Evolutionary conservation across 2,888 invertebrate genomes (phyloP), one percentile per base, ranked within the genome.

Genomic region (Himalopsyche kuldschensis): DNA sequence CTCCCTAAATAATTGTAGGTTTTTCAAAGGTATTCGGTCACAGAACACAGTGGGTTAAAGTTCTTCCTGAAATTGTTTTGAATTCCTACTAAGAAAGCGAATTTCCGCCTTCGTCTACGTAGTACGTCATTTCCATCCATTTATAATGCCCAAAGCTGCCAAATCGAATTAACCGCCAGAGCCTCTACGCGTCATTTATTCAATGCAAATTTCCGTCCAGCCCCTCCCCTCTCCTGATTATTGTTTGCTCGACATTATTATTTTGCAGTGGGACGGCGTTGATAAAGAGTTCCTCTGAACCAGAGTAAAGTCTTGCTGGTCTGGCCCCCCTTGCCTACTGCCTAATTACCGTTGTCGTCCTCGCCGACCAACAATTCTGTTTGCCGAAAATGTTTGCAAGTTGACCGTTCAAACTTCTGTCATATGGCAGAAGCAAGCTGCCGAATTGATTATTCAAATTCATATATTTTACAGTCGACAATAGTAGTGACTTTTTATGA

Each of bases 181-280:
- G 77, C 41, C 82, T 79, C 75, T 79, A 30, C 35, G 79, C 78
- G 63, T 78, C 79, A 82, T 82, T 82, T 78, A 78, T 82, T 82
- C 82, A 79, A 82, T 82, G 82, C 82, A 82, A 82, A 82, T 82
- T 78, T 82, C 82, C 82, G 82, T 46, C 77, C 30, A 69, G 31
- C 76, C 63, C 80, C 55, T 4, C 32, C 41, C 82, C 77, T 69
- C 63, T 69, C 55, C 69, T 69, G 69, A 27, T 69, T 69, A 69
- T 27, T 27, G 69, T 69, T 27, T 27, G 69, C 69, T 27, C 69
- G 69, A 30, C 69, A 30, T 69, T 69, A 27, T 69, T 11, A 69
- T 69, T 69, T 27, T 20, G 27, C 69, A 69, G 69, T 69, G 69
- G 69, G 69, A 30, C 69, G 69, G 30, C 27, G 15, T 4, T 30